A percentile compares a stretch with the other conserved stretches of the same genome.
These are phyloP conservation scores for Meiosimyza decipiens DNA, from an alignment of 2,888 invertebrate species.

Conservation along the genomic window DNA sequence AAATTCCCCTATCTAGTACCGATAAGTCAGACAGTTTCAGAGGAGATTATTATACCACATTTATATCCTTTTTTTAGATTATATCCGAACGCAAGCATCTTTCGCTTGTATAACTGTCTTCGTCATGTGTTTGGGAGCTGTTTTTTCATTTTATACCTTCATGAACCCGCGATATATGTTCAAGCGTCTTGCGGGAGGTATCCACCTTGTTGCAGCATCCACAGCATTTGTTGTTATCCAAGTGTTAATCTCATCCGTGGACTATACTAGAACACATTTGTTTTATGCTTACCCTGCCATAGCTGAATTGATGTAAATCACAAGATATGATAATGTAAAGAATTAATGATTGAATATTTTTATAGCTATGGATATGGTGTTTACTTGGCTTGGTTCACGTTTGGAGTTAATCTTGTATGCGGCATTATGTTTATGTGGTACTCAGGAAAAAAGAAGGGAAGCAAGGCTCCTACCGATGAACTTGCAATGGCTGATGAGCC, in stretches of 20 bases:
- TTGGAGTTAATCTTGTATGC: constrained; percentile 75
- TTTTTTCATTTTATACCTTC: constrained; percentile 86
- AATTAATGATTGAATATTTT: not conserved
- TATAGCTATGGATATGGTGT: constrained; percentile 78
- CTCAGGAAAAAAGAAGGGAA: constrained; percentile 86
- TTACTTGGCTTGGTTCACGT: constrained; percentile 82
- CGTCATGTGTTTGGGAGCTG: constrained; percentile 83
- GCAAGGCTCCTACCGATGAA: constrained; percentile 84
- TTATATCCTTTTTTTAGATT: constrained; percentile 71
- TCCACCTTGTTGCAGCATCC: constrained; percentile 86
- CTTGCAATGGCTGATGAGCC: constrained; percentile 88
- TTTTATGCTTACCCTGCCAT: constrained; percentile 75
- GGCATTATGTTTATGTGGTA: constrained; percentile 82
- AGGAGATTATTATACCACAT: not conserved
- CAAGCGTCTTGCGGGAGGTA: constrained; percentile 85
- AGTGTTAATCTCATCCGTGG: constrained; percentile 79
- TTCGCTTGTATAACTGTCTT: constrained; percentile 85
- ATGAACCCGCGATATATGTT: constrained; percentile 88
- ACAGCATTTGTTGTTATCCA: constrained; percentile 85
- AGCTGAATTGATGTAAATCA: constrained; percentile 71
- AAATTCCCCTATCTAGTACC: not conserved
- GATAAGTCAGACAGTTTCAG: not conserved
- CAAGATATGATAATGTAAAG: not conserved
- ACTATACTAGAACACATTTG: constrained; percentile 76
- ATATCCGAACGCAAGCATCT: constrained; percentile 84